Percentiles rank a stretch among this genome's conserved stretches.
These are phyloP conservation scores for Aphidius gifuensis DNA, from an alignment of 1,140 invertebrate genomes.

Conservation along the genomic window DNA sequence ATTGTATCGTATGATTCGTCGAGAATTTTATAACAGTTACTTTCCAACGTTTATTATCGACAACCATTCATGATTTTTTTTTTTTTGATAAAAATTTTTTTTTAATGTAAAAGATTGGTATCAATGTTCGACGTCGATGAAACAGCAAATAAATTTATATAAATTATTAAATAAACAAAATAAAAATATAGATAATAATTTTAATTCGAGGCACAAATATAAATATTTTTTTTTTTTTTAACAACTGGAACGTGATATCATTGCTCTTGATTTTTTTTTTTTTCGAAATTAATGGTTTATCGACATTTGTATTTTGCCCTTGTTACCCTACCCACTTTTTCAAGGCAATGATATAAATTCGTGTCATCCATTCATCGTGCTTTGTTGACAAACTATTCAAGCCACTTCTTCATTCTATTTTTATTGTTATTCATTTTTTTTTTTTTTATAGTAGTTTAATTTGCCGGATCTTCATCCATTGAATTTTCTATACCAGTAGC, in stretches of 20 bases:
- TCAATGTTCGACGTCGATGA: conserved; percentile 8
- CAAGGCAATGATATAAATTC: conserved; percentile 21
- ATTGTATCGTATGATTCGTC: conserved; percentile 8
- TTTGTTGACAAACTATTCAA: background rate
- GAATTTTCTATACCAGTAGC: too few species aligned
- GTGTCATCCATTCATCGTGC: conserved; percentile 1
- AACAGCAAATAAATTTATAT: too few species aligned
- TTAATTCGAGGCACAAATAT: too few species aligned
- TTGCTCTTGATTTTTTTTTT: conserved; percentile 5
- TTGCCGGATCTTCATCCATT: background rate
- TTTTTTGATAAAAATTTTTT: background rate
- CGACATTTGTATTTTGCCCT: conserved; percentile 7
- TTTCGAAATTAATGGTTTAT: conserved; percentile 9
- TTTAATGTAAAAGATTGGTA: background rate
- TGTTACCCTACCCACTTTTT: conserved; percentile 7
- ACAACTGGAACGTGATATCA: background rate
- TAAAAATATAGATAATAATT: too few species aligned
- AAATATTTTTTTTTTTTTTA: too few species aligned
- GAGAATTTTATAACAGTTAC: conserved; percentile 14
- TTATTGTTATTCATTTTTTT: background rate
- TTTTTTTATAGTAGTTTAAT: conserved; percentile 2
- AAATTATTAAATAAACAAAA: conserved; percentile 8
- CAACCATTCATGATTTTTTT: conserved; percentile 11
- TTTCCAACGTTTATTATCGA: conserved; percentile 26
- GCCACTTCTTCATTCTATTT: background rate